Percentiles rank a stretch among this genome's conserved stretches.
phyloP scores from a whole-genome alignment of 2,797 vertebrate genomes.

The Siniperca undulata region DNA sequence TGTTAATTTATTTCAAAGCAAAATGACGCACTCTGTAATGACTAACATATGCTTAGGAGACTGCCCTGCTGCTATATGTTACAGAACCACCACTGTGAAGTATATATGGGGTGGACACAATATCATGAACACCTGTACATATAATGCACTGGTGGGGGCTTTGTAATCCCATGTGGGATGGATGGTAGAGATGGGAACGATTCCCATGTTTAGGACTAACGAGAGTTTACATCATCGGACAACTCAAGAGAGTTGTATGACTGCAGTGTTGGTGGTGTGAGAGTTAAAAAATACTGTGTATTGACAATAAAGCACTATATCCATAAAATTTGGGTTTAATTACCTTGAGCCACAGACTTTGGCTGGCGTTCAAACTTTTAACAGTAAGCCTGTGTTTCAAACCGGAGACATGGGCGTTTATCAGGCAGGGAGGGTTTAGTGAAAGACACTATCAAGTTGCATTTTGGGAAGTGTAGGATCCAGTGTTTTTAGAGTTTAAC shows the following conservation, averaged over 20 bases:
- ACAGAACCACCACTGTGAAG: conserved; percentile 16
- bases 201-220: background rate
- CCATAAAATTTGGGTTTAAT: background rate
- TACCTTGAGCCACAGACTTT: background rate
- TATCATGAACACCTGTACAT: conserved; percentile 32
- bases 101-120: background rate
- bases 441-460: background rate
- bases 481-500: background rate
- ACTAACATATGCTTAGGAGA: conserved; percentile 37
- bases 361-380: too few relatives aligned
- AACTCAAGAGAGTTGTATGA: background rate
- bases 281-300: background rate
- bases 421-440: background rate
- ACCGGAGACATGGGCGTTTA: background rate
- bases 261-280: background rate
- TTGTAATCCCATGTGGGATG: background rate
- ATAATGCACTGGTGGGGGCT: background rate
- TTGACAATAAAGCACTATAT: background rate
- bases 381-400: background rate
- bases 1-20: conserved; percentile 44
- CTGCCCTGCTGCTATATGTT: conserved; percentile 24
- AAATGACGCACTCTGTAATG: conserved; percentile 31
- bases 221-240: background rate
- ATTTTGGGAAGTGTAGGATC: background rate
- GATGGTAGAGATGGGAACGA: background rate